Evolutionary conservation across 2,888 invertebrate genomes (phyloP).

Genomic region (Trissonchulus latispiculum): DNA sequence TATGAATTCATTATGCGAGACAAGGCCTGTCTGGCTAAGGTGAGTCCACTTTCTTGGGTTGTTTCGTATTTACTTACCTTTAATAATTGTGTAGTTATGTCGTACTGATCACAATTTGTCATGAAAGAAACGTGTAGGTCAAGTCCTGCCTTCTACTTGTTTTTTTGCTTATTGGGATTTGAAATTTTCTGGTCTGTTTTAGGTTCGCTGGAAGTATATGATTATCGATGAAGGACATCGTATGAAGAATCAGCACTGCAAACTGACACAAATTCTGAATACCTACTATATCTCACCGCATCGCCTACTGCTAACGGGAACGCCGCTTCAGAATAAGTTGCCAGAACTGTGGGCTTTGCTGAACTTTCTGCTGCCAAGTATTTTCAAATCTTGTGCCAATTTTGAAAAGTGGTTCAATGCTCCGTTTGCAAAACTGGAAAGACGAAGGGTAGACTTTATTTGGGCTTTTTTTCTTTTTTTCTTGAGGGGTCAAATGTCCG

Average conservation of each 20-base stretch:
- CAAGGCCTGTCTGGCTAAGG: slow-evolving; percentile 85
- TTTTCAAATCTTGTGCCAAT: slow-evolving; percentile 95
- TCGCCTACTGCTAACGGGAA: slow-evolving; percentile 85
- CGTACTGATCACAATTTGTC: no score
- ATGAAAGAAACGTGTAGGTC: no score
- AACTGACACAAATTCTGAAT: slow-evolving; percentile 88
- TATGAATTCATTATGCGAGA: slow-evolving; percentile 99
- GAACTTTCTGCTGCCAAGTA: slow-evolving; percentile 93
- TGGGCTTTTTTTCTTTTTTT: no score
- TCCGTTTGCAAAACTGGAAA: slow-evolving; percentile 97
- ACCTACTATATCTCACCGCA: slow-evolving; percentile 86
- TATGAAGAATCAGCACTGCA: slow-evolving; percentile 99
- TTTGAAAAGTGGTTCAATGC: slow-evolving; percentile 99
- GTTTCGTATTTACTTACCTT: no score
- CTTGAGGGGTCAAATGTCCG: no score
- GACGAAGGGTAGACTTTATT: slow-evolving; percentile 47
- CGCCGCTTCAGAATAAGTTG: slow-evolving; percentile 78
- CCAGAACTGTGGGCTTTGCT: slow-evolving; percentile 96
- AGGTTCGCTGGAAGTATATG: slow-evolving; percentile 95
- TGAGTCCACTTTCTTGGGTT: slow-evolving; percentile 48
- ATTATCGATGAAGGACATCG: slow-evolving; percentile 99
- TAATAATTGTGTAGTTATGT: no score
- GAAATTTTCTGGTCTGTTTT: no score
- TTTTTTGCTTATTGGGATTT: no score
- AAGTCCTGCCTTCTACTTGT: no score